Base-by-base conservation (phyloP, 2,797 vertebrate species). In the Thaleichthys pacificus region DNA sequence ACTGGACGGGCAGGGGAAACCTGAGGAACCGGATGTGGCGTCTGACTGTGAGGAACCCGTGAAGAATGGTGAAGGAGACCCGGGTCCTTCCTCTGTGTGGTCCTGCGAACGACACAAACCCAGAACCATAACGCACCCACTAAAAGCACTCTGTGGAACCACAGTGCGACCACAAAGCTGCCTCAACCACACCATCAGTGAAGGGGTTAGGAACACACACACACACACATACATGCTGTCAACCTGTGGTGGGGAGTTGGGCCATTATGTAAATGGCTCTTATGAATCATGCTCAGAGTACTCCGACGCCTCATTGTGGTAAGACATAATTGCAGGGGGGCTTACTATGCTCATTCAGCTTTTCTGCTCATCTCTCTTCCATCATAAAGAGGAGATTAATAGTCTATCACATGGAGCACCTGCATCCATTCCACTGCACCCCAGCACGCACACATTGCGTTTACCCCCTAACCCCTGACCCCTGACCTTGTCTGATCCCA, bases 371-470 rank as follows among this genome's bases (percentile, higher is more conserved):
- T 83, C 82, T 69, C 60, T 85, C 76, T 61, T 85, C 80, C 74
- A 63, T 86, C 84, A 91, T 90, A 87, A 88, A 88, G 87, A 77
- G 81, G 86, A 88, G 91, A 91, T 91, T 89, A 91, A 92, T 91
- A 71, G 79, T 62, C 77, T 79, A 84, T 88, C 85, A 85, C 73
- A 76, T 84, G 80, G 73, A 88, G 85, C 91, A 92, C 89, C 90
- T 93, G 91, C 90, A 79, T 81, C 87, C 84, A 91, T 86, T 89
- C 88, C 90, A 61, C 80, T 64, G 82, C 82, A 86, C 82, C 84
- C 24, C 83, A 87, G 86, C 82, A 62, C 86, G 84, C 77, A 66
- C 61, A 75, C 74, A 77, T 79, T 84, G 74, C 64, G 72, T 80
- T 85, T 83, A 82, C 81, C 85, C 85, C 80, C 72, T 71, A 84